Base-by-base conservation (phyloP, 2,113 vertebrate genomes). In the Chlamydotis undulata region DNA sequence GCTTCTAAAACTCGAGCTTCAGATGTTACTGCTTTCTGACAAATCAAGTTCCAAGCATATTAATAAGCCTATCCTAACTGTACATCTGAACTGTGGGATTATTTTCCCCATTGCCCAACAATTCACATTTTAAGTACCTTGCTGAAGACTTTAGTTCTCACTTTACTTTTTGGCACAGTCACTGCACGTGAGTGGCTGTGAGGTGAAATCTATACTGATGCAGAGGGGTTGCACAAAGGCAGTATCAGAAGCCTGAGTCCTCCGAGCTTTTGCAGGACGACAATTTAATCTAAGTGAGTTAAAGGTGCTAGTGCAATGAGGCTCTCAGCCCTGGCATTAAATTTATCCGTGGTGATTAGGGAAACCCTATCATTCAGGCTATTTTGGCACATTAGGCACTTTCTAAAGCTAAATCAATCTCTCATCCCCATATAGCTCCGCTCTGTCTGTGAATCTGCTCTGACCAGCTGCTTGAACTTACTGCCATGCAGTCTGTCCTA, bases 401-500 rank as follows among this genome's bases (percentile, higher is more conserved):
- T 93, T 67, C 57, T 84, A 81, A 95, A 96, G 79, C 75, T 89
- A 81, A 80, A 84, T 52, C 35, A 65, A 39, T 93, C 82, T 75
- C 73, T 96, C 91, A 80, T 78, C 79, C 78, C 55, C 17, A 14
- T 75, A 69, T 17, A 94, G 31, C 78, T 92, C 43, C 43, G 19
- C 67, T 95, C 83, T 77, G 53, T 69, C 73, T 89, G 73, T 81
- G 94, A 94, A 75, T 94, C 93, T 85, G 63, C 82, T 95, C 91
- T 52, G 89, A 85, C 90, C 92, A 94, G 89, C 95, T 97, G 95
- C 77, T 92, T 63, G 80, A 83, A 59, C 29, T 96, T 87, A 76
- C 29, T 86, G 65, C 67, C 73, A 28, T 84, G 59, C 76, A 93
- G 65, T 61, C 76, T 96, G 95, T 80, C 81, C 87, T 91, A 71